phyloP scores from a whole-genome alignment of 92 coral and sea anemone species.

The Isaurus tuberculatus region DNA sequence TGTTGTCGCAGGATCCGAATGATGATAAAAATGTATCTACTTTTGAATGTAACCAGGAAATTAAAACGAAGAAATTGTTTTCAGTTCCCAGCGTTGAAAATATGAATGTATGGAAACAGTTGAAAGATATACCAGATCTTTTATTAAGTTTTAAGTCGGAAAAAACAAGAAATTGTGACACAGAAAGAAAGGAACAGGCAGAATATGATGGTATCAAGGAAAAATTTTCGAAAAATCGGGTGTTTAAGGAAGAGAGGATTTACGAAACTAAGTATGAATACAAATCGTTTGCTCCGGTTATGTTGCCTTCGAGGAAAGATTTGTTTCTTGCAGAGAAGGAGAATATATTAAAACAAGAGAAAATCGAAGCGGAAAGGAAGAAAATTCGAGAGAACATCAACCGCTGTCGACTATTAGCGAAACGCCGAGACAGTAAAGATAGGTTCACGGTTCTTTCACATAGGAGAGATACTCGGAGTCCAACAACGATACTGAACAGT shows the following conservation, averaged over 20 bases:
- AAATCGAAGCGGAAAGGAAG: slow-evolving; percentile 83
- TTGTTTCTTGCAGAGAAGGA: slow-evolving; percentile 80
- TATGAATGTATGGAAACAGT: slow-evolving; percentile 16
- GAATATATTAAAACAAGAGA: slow-evolving; percentile 74
- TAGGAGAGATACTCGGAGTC: slow-evolving; percentile 78
- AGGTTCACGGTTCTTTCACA: slow-evolving; percentile 78
- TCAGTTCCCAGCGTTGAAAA: not conserved
- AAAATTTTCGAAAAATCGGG: not conserved
- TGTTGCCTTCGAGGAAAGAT: slow-evolving; percentile 53
- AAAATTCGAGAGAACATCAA: slow-evolving; percentile 94
- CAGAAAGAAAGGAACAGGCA: slow-evolving; percentile 25
- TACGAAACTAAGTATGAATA: slow-evolving; percentile 49
- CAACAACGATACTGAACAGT: slow-evolving; percentile 77
- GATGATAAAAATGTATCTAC: slow-evolving; percentile 8
- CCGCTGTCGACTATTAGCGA: slow-evolving; percentile 86
- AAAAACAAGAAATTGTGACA: not conserved
- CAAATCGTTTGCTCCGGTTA: slow-evolving; percentile 51
- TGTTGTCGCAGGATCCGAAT: not conserved
- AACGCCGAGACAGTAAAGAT: slow-evolving; percentile 88
- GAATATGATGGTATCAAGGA: slow-evolving; percentile 4
- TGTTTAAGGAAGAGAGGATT: slow-evolving; percentile 32
- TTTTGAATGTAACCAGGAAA: not conserved
- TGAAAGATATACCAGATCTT: not conserved
- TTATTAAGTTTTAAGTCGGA: slow-evolving; percentile 10
- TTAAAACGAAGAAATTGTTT: not conserved